Evolutionary conservation across 92 coral and sea anemone genomes (phyloP).

Genomic region (Umimayanthus chanpuru): DNA sequence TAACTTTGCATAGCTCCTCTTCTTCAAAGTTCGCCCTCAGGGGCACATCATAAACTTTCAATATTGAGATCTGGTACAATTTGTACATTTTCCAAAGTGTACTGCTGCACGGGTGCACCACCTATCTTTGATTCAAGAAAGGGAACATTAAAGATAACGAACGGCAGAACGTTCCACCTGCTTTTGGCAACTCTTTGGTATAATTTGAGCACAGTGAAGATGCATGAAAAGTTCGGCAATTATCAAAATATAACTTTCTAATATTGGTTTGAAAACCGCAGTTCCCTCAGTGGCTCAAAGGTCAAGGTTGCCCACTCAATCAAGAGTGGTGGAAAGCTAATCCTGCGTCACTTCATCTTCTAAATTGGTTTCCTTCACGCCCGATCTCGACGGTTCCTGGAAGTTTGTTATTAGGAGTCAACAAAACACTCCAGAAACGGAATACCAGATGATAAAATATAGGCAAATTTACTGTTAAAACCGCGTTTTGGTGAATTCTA

Average conservation of each 20-base stretch:
- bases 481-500: too few species aligned
- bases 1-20: not conserved
- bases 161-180: not conserved
- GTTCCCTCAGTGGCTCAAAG: not conserved
- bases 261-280: not conserved
- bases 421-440: not conserved
- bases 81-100: not conserved
- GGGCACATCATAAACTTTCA: not conserved
- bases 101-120: too few species aligned
- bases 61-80: not conserved
- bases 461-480: not conserved
- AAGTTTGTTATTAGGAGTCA: not conserved
- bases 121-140: too few species aligned
- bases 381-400: not conserved
- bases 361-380: constrained; percentile 7
- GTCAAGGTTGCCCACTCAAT: not conserved
- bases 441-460: too few species aligned
- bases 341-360: constrained; percentile 10
- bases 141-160: too few species aligned
- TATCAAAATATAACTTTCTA: constrained; percentile 27
- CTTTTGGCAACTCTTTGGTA: not conserved
- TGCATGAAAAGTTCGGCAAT: not conserved
- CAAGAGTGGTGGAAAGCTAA: not conserved
- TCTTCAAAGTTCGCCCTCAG: not conserved
- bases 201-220: not conserved